Conservation (phyloP, 2,888 invertebrate genomes). For the Loripinus fragilis region DNA sequence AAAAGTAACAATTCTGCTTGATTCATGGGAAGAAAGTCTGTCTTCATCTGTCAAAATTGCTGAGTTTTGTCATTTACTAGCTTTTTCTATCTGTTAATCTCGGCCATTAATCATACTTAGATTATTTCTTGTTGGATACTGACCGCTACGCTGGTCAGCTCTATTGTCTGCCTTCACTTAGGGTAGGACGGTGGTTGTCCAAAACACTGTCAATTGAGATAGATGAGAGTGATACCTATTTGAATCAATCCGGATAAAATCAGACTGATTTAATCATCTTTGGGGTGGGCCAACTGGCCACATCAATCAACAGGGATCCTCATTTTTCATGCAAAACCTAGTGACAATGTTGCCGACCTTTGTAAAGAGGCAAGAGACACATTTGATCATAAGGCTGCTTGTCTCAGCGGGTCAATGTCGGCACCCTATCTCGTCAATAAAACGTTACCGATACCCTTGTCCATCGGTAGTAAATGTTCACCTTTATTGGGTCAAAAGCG, state of each 20-base stretch:
- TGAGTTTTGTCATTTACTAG: neutral
- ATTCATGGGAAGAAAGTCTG: neutral
- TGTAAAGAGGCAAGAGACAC: neutral
- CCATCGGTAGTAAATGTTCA: neutral
- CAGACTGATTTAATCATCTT: conserved; percentile 7
- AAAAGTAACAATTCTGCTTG: too few relatives aligned
- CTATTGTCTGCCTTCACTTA: neutral
- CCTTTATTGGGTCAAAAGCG: neutral
- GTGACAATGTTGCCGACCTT: neutral
- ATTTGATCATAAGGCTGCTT: neutral
- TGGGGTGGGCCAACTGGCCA: neutral
- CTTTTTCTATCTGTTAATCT: conserved; percentile 12
- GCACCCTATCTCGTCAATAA: neutral
- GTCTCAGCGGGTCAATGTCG: neutral
- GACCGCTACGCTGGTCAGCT: conserved; percentile 9
- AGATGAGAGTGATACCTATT: conserved; percentile 17
- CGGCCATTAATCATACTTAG: neutral
- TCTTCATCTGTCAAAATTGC: conserved; percentile 4
- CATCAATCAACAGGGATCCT: conserved; percentile 9
- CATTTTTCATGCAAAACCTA: conserved; percentile 8
- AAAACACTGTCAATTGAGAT: conserved; percentile 1
- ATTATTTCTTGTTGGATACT: neutral
- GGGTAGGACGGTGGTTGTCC: neutral
- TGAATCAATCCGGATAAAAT: neutral
- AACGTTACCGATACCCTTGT: conserved; percentile 3